Conservation (phyloP, 2,797 vertebrate species). For the Lagocephalus sceleratus region DNA sequence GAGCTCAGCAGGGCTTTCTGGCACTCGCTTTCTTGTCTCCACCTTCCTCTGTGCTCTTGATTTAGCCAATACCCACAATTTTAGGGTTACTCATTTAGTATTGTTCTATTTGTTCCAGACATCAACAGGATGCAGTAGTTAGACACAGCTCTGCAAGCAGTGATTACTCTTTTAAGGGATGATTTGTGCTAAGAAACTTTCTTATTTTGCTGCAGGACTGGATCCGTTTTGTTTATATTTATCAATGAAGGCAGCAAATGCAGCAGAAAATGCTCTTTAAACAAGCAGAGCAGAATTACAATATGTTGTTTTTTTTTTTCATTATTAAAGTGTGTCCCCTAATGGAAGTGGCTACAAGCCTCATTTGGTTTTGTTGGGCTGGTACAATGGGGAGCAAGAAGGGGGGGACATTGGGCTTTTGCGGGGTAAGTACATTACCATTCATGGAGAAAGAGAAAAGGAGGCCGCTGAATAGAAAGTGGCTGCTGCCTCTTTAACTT, state of each 20-base stretch:
- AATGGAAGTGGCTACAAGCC: constrained; percentile 75
- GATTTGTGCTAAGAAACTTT: constrained; percentile 15
- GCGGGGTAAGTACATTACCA: constrained; percentile 69
- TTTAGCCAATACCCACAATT: constrained; percentile 36
- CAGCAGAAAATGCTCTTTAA: constrained; percentile 62
- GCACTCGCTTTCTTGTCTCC: constrained; percentile 42
- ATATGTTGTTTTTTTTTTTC: constrained; percentile 38
- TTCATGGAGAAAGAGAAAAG: constrained; percentile 65
- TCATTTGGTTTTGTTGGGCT: constrained; percentile 75
- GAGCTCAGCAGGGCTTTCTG: constrained; percentile 61
- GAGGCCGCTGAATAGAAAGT: constrained; percentile 67
- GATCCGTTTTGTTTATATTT: constrained; percentile 43
- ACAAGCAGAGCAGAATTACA: constrained; percentile 51
- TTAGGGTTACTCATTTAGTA: constrained; percentile 12
- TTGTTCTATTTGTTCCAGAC: constrained; percentile 24
- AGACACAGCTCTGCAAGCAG: constrained; percentile 20
- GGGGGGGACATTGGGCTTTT: constrained; percentile 53
- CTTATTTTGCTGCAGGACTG: constrained; percentile 12
- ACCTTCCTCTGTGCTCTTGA: constrained; percentile 37
- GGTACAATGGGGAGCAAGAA: constrained; percentile 52
- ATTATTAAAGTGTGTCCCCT: constrained; percentile 71
- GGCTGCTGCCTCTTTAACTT: constrained; percentile 78
- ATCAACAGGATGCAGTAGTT: constrained; percentile 26
- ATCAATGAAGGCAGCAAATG: constrained; percentile 50
- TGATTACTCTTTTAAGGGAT: constrained; percentile 29